These are phyloP conservation scores for Hypothenemus hampei DNA, from an alignment of 1,140 invertebrate genomes.

Conservation along the genomic window DNA sequence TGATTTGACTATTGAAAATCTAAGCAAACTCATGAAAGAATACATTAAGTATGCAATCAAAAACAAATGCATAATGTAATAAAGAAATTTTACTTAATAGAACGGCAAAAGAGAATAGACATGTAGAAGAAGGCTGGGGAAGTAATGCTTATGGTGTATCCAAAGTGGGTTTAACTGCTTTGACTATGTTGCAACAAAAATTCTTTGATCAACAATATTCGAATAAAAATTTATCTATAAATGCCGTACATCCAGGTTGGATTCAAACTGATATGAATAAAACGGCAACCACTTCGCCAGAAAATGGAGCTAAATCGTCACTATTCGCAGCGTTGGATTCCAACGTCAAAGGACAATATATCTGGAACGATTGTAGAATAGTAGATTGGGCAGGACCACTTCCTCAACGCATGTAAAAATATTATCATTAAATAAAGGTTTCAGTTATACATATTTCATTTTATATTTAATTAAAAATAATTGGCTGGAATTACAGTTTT, in stretches of 20 bases:
- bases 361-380: conserved; percentile 44
- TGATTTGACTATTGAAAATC: conserved; percentile 51
- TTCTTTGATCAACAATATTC: conserved; percentile 49
- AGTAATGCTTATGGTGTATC: conserved; percentile 57
- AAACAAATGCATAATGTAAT: not conserved
- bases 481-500: too few species aligned
- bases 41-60: conserved; percentile 55
- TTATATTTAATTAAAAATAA: too few species aligned
- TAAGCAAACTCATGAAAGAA: conserved; percentile 58
- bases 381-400: conserved; percentile 40
- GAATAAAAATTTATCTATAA: conserved; percentile 55
- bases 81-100: conserved; percentile 20
- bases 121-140: conserved; percentile 55
- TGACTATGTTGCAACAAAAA: conserved; percentile 58
- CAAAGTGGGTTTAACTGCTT: conserved; percentile 60
- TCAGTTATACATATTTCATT: too few species aligned
- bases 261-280: conserved; percentile 65
- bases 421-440: too few species aligned
- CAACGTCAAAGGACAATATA: conserved; percentile 44
- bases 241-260: conserved; percentile 60
- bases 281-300: conserved; percentile 56
- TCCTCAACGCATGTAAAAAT: too few species aligned
- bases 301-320: conserved; percentile 53
- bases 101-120: conserved; percentile 51
- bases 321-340: conserved; percentile 45